Base-by-base conservation (phyloP, 1,140 invertebrate species). In the Argopecten irradians region DNA sequence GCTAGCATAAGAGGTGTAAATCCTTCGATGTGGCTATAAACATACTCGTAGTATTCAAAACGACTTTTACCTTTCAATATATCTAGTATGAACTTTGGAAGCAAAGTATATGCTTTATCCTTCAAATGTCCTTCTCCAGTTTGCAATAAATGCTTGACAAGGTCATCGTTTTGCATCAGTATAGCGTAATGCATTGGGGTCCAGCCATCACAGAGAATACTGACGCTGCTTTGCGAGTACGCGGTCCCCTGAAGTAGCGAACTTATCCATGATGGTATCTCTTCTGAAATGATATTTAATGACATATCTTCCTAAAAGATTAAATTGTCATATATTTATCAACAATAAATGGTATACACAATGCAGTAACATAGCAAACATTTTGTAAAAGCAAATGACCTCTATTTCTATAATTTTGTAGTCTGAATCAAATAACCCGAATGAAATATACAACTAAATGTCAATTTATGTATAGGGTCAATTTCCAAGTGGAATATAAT, bases 1-100 rank as follows among this genome's bases (percentile, higher is more conserved):
- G 55, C 55, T 28, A 71, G 55, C 55, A 71, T 71, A 71, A 71
- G 55, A 71, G 55, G 55, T 5, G 55, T 71, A n/a, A 71, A 71
- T 3, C 55, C 55, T 71, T 71, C 55, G 2, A 71, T 71, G n/a
- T 71, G 22, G 28, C n/a, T 28, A 16, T 71, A 71, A 1, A 71
- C 55, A 71, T 16, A 71, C 55, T 71, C 55, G 16, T 71, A n/a
- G n/a, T n/a, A 71, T n/a, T 71, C 55, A 71, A 71, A 71, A n/a
- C 55, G 19, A 28, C 22, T 28, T 7, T 28, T n/a, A 16, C 1
- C n/a, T 71, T n/a, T 71, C 55, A 71, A n/a, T 71, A 28, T 1
- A 28, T 71, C n/a, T 3, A 71, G 55, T 5, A 71, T 71, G 5
- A 71, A 71, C 1, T 71, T 71, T 71, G 55, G 55, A 28, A 71